phyloP scores from a whole-genome alignment of 2,113 vertebrate species.

The Chaetura pelagica region DNA sequence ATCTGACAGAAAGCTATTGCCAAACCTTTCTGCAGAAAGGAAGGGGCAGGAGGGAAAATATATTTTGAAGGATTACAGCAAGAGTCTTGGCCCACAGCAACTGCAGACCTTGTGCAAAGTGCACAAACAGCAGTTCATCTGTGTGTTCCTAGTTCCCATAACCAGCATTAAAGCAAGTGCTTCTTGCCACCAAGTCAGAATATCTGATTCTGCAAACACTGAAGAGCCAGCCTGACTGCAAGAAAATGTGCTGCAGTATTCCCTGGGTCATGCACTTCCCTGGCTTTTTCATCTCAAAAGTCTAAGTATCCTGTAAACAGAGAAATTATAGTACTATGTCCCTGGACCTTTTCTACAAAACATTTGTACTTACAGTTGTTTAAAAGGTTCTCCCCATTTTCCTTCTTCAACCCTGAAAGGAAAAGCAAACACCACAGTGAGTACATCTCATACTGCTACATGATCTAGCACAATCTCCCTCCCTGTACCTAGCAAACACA shows the following conservation, averaged over 20 bases:
- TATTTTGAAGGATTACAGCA: not conserved
- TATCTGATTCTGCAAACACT: not conserved
- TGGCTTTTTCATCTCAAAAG: not conserved
- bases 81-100: not conserved
- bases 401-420: slow-evolving; percentile 67
- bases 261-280: not conserved
- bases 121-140: not conserved
- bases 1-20: not conserved
- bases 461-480: not conserved
- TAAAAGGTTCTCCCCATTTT: slow-evolving; percentile 73
- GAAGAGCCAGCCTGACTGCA: not conserved
- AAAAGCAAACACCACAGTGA: slow-evolving; percentile 31
- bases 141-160: not conserved
- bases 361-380: slow-evolving; percentile 75
- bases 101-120: not conserved
- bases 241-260: not conserved
- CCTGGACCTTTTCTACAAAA: not conserved
- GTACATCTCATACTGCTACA: not conserved
- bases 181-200: not conserved
- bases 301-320: not conserved
- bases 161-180: not conserved
- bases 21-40: not conserved
- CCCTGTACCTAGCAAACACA: not conserved
- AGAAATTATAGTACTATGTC: not conserved
- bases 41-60: not conserved